These are phyloP conservation scores for Choloepus didactylus DNA, from an alignment of 2,797 vertebrate genomes.

Conservation along the genomic window DNA sequence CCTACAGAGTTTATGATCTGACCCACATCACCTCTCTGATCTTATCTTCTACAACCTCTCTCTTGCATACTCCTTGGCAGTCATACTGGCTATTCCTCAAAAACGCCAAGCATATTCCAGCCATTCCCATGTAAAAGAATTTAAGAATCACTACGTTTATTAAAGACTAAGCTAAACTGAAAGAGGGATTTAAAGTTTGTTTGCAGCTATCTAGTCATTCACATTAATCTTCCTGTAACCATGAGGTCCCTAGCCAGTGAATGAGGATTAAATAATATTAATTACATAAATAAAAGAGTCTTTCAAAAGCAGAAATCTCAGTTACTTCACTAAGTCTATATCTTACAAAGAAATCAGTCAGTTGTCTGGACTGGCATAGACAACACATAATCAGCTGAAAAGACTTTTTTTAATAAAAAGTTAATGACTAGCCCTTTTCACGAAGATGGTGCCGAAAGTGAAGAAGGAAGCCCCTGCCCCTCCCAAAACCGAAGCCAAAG, in stretches of 20 bases:
- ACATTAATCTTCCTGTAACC: not conserved
- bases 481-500: no score
- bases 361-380: not conserved
- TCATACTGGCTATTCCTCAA: constrained; percentile 13
- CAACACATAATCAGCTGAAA: constrained; percentile 19
- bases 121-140: not conserved
- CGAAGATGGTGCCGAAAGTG: no score
- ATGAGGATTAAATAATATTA: constrained; percentile 11
- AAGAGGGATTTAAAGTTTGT: not conserved
- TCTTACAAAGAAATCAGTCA: not conserved
- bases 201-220: constrained; percentile 10
- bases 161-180: constrained; percentile 35
- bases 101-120: constrained; percentile 9
- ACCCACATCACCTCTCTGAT: not conserved
- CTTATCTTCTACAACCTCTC: not conserved
- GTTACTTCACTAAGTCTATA: not conserved
- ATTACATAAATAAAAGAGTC: not conserved
- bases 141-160: constrained; percentile 54
- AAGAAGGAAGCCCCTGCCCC: no score
- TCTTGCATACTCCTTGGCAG: not conserved
- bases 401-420: constrained; percentile 23
- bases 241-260: not conserved
- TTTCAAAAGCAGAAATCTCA: constrained; percentile 25
- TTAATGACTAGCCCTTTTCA: not conserved
- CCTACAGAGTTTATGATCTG: not conserved